phyloP scores from a whole-genome alignment of 2,888 invertebrate species.

The Ichneumoninae sp. region DNA sequence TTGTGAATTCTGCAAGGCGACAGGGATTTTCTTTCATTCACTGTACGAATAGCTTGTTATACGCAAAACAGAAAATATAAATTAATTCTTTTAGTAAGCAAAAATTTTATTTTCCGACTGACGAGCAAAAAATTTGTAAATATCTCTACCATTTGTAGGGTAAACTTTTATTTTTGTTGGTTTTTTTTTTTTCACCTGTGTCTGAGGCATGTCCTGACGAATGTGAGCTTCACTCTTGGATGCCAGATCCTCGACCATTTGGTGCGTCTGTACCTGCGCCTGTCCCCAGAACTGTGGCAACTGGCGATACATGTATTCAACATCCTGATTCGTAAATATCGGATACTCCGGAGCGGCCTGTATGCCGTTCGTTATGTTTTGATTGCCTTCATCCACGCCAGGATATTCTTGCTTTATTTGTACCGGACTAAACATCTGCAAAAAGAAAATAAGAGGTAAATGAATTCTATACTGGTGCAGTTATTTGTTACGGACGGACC shows the following conservation, averaged over 20 bases:
- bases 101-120: too few relatives aligned
- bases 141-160: background rate
- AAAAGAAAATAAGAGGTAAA: background rate
- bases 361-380: conserved; percentile 73
- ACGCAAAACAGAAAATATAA: background rate
- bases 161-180: background rate
- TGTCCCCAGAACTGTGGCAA: conserved; percentile 82
- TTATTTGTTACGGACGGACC: background rate
- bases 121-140: background rate
- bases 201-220: conserved; percentile 75
- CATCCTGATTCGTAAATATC: conserved; percentile 80
- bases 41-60: too few relatives aligned
- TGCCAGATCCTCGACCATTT: conserved; percentile 76
- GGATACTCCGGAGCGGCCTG: conserved; percentile 79
- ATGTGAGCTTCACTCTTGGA: conserved; percentile 76
- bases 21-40: too few relatives aligned
- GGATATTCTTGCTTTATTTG: conserved; percentile 82
- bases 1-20: background rate
- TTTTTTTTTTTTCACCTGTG: conserved; percentile 70
- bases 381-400: conserved; percentile 78
- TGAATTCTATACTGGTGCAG: background rate
- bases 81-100: background rate
- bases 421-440: conserved; percentile 81
- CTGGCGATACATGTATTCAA: conserved; percentile 81
- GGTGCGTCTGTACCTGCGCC: conserved; percentile 76